These are phyloP conservation scores for Carcharodon carcharias DNA, from an alignment of 2,797 vertebrate species.

Conservation along the genomic window DNA sequence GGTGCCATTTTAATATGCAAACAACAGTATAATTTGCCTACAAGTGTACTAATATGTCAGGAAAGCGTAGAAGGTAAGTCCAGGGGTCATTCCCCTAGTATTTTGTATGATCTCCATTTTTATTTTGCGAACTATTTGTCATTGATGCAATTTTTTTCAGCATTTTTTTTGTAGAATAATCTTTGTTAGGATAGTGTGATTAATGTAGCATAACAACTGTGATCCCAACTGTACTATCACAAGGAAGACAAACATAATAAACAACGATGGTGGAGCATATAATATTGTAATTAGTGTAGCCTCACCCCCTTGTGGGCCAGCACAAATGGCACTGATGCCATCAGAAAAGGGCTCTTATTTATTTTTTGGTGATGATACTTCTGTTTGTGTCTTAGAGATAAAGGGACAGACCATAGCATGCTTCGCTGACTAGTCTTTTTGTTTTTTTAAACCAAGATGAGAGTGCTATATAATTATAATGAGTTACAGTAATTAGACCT, in stretches of 20 bases:
- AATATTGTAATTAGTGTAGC: neutral
- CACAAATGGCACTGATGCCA: neutral
- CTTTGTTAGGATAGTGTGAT: neutral
- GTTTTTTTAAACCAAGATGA: neutral
- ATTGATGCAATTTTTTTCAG: neutral
- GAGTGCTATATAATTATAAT: neutral
- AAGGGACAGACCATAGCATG: neutral
- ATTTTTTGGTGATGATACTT: neutral
- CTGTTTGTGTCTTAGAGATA: neutral
- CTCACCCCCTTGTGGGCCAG: neutral
- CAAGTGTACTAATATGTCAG: neutral
- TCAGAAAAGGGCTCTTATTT: neutral
- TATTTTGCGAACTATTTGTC: neutral
- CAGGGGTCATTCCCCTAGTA: neutral
- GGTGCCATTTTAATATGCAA: neutral
- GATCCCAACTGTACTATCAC: neutral
- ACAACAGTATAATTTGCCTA: neutral
- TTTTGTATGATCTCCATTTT: neutral
- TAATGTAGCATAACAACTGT: slow-evolving; percentile 15
- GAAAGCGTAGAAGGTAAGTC: neutral
- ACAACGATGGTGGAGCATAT: neutral
- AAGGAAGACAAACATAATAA: slow-evolving; percentile 16
- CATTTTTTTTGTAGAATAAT: neutral
- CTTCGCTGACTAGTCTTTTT: neutral
- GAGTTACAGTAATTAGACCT: slow-evolving; percentile 28